These are phyloP conservation scores for Neria commutata DNA, from an alignment of 2,888 invertebrate species.

Conservation along the genomic window DNA sequence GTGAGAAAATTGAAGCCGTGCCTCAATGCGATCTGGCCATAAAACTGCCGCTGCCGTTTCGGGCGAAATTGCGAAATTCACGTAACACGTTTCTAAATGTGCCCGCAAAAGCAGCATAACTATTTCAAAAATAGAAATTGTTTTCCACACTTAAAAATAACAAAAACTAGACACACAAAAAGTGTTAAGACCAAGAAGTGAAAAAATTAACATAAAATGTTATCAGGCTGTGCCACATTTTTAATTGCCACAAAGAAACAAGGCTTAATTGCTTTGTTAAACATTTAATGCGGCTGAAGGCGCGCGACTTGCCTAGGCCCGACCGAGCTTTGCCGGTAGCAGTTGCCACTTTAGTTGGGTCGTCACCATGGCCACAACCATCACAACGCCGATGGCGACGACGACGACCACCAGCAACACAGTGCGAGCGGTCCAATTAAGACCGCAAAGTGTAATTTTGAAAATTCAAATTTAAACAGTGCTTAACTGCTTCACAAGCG, in stretches of 20 bases:
- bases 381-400: not conserved
- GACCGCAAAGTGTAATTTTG: constrained; percentile 22
- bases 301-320: not conserved
- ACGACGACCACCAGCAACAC: not conserved
- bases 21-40: no score
- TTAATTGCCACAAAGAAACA: constrained; percentile 25
- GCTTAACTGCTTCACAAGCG: constrained; percentile 33
- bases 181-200: not conserved
- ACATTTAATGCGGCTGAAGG: constrained; percentile 10
- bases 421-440: constrained; percentile 18
- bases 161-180: not conserved
- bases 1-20: no score
- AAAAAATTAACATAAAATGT: constrained; percentile 13
- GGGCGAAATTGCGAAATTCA: no score
- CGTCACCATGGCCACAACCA: not conserved
- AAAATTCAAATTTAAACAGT: constrained; percentile 29
- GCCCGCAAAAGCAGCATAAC: no score
- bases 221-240: constrained; percentile 13
- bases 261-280: constrained; percentile 29
- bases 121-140: no score
- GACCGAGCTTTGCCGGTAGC: not conserved
- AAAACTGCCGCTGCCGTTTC: no score
- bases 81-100: no score
- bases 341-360: no score
- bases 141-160: no score